A percentile compares a stretch with the other conserved stretches of the same genome.
Conservation (phyloP, 1,140 invertebrate genomes). For the Zaprionus africanus region DNA sequence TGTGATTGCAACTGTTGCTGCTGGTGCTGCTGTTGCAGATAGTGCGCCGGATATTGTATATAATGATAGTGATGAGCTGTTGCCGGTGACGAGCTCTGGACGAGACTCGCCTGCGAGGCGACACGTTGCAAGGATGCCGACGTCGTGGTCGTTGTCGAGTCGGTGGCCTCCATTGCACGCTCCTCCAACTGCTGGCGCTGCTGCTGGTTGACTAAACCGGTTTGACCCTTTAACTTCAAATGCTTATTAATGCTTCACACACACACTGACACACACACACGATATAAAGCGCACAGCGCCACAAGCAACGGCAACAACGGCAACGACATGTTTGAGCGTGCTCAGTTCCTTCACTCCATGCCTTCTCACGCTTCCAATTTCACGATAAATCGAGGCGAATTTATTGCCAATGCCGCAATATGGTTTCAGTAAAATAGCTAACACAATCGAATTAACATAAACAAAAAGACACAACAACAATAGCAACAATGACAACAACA, state of each 20-base stretch:
- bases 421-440: slow-evolving; percentile 58
- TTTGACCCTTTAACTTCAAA: slow-evolving; percentile 78
- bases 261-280: slow-evolving; percentile 17
- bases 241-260: slow-evolving; percentile 65
- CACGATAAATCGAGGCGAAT: slow-evolving; percentile 62
- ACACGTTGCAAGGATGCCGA: slow-evolving; percentile 76
- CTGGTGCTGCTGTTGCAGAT: slow-evolving; percentile 51
- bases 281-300: not conserved
- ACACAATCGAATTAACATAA: slow-evolving; percentile 72
- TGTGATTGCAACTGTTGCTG: slow-evolving; percentile 44
- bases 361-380: slow-evolving; percentile 69
- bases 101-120: slow-evolving; percentile 70
- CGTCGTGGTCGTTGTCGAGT: slow-evolving; percentile 21
- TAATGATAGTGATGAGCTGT: slow-evolving; percentile 80
- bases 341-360: slow-evolving; percentile 32
- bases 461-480: slow-evolving; percentile 46
- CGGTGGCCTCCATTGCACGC: slow-evolving; percentile 45
- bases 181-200: slow-evolving; percentile 45
- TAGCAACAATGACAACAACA: slow-evolving; percentile 17
- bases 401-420: slow-evolving; percentile 68
- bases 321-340: slow-evolving; percentile 18
- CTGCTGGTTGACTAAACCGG: slow-evolving; percentile 69
- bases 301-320: slow-evolving; percentile 4
- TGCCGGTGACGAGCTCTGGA: slow-evolving; percentile 16
- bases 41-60: slow-evolving; percentile 80